phyloP scores from a whole-genome alignment of 37 sponge, comb jelly and placozoan species.

The Tethya wilhelma region DNA sequence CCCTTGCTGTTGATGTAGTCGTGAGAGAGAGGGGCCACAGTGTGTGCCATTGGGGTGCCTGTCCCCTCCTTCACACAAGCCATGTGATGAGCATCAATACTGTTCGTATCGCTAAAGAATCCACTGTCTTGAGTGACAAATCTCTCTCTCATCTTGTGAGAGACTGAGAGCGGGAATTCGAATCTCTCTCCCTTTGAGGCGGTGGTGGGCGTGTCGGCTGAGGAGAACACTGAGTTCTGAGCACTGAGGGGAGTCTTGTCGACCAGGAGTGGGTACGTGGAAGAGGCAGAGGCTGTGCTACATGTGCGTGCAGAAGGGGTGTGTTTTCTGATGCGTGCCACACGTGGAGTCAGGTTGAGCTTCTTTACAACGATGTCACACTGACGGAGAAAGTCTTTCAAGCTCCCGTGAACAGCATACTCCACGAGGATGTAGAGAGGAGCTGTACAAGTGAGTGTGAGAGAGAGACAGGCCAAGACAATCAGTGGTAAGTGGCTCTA shows the following conservation, averaged over 20 bases:
- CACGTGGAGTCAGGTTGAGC: slow-evolving; percentile 32
- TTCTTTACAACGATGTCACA: slow-evolving; percentile 32
- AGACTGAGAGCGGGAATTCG: neutral
- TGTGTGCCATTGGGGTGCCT: neutral
- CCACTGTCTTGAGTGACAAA: neutral
- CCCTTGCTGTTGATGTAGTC: slow-evolving; percentile 62
- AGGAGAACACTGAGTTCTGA: slow-evolving; percentile 27
- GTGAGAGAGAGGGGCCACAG: slow-evolving; percentile 34
- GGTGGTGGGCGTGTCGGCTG: neutral
- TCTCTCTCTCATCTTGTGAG: neutral
- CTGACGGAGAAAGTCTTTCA: slow-evolving; percentile 43
- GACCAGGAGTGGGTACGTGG: neutral
- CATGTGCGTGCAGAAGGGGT: slow-evolving; percentile 7
- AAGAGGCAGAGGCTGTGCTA: slow-evolving; percentile 21
- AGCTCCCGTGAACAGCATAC: slow-evolving; percentile 63
- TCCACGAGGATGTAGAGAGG: slow-evolving; percentile 64
- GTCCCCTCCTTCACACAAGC: too few relatives aligned
- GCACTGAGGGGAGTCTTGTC: slow-evolving; percentile 13
- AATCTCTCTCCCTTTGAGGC: neutral
- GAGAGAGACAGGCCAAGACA: too few relatives aligned
- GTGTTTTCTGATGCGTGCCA: neutral
- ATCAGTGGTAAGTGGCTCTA: too few relatives aligned
- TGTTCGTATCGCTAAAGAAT: neutral
- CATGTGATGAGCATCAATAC: neutral
- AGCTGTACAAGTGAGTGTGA: too few relatives aligned